A percentile compares a stretch with the other conserved stretches of the same genome.
Evolutionary conservation across 37 sponge, comb jelly and placozoan species (phyloP).

Genomic region (Aphrocallistes beatrix): DNA sequence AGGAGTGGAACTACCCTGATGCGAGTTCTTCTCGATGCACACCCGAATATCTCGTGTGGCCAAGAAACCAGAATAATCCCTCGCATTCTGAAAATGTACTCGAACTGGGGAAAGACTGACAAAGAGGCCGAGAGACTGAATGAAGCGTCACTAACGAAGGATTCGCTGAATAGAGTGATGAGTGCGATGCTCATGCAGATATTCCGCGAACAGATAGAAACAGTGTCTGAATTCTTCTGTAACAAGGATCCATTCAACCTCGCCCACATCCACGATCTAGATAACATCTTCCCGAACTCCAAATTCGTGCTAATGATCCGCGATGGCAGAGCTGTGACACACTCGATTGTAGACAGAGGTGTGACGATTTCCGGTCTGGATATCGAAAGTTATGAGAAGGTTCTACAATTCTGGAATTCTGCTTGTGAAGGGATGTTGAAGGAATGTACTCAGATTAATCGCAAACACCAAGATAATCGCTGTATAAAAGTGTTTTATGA

Average conservation of each 20-base stretch:
- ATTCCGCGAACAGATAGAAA: slow-evolving; percentile 37
- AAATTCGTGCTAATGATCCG: slow-evolving; percentile 69
- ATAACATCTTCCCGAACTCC: slow-evolving; percentile 52
- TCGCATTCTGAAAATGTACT: slow-evolving; percentile 42
- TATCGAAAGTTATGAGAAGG: slow-evolving; percentile 31
- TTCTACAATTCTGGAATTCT: slow-evolving; percentile 67
- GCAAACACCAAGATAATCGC: neutral
- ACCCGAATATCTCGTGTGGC: slow-evolving; percentile 81
- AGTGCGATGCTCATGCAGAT: slow-evolving; percentile 43
- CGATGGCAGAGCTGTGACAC: slow-evolving; percentile 75
- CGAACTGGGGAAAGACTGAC: slow-evolving; percentile 21
- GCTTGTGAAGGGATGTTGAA: slow-evolving; percentile 37
- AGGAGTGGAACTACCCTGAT: slow-evolving; percentile 76
- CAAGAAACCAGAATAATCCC: slow-evolving; percentile 82
- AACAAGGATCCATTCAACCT: slow-evolving; percentile 82
- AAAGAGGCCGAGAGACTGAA: slow-evolving; percentile 40
- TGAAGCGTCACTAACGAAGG: slow-evolving; percentile 43
- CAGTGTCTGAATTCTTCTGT: slow-evolving; percentile 45
- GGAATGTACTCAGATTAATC: slow-evolving; percentile 24
- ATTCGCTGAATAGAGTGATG: slow-evolving; percentile 36
- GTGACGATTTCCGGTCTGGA: slow-evolving; percentile 73
- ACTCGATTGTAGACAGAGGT: slow-evolving; percentile 67
- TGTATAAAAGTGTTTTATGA: slow-evolving; percentile 67
- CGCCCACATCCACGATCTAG: slow-evolving; percentile 34
- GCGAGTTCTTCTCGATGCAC: slow-evolving; percentile 76